Conservation (phyloP, 2,797 vertebrate species). For the Microhierax caerulescens region DNA sequence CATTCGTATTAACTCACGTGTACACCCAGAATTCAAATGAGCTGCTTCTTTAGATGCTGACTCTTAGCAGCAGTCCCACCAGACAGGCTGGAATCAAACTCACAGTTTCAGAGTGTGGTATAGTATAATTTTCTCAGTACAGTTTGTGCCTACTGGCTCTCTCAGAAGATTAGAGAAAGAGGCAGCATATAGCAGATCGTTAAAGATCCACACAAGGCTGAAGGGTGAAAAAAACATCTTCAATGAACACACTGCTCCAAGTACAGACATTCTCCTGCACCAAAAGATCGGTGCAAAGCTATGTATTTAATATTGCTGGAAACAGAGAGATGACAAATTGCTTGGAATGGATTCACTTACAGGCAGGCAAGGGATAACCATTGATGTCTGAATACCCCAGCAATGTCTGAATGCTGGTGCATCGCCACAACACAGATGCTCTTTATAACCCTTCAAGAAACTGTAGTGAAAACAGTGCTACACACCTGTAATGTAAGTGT, state of each 20-base stretch:
- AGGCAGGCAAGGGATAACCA: slow-evolving; percentile 25
- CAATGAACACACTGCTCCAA: slow-evolving; percentile 13
- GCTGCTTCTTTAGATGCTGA: slow-evolving; percentile 68
- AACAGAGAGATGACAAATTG: slow-evolving; percentile 61
- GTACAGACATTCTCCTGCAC: slow-evolving; percentile 34
- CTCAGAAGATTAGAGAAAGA: slow-evolving; percentile 73
- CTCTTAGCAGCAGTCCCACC: slow-evolving; percentile 67
- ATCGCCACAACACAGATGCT: not conserved
- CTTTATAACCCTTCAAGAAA: not conserved
- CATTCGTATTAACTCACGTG: slow-evolving; percentile 72
- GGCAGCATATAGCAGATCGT: slow-evolving; percentile 44
- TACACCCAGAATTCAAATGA: slow-evolving; percentile 77
- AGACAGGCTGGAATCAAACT: slow-evolving; percentile 70
- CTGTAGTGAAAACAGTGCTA: not conserved
- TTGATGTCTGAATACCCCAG: not conserved
- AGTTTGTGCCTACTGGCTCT: slow-evolving; percentile 70
- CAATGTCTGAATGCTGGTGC: not conserved
- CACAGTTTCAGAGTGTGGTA: slow-evolving; percentile 50
- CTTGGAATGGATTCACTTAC: slow-evolving; percentile 50
- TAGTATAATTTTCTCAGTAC: slow-evolving; percentile 68
- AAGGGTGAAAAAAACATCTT: slow-evolving; percentile 55
- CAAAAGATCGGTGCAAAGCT: slow-evolving; percentile 42
- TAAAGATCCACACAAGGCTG: slow-evolving; percentile 63
- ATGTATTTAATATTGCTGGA: slow-evolving; percentile 58
- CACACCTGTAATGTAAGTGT: not conserved